Base-by-base conservation (phyloP, 2,113 vertebrate species). In the Sakesphorus luctuosus region DNA sequence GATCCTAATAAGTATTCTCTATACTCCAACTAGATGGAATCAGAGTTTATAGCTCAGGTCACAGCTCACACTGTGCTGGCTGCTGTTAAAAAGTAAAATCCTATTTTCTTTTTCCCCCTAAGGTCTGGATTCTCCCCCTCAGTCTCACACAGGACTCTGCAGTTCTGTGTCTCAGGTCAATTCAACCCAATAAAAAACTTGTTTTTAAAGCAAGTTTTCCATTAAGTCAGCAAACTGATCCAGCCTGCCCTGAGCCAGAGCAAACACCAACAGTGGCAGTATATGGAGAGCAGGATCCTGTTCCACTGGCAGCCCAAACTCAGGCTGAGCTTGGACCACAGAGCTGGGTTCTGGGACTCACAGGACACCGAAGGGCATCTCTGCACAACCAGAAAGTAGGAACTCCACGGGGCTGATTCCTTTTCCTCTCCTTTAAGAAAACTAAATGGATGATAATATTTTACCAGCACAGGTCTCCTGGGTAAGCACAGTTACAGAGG, bases 251-350 rank as follows among this genome's bases (percentile, higher is more conserved):
- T 20, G 40, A 74, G 46, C 1, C 86, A 63, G 91, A 89, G 89
- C 84, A 96, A 97, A 93, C 81, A 83, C 83, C 56, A 90, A 69
- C 65, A 67, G 50, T 38, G 80, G 68, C 29, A 92, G 87, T 87
- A 93, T 89, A 72, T 5, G 50, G 87, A 91, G 52, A 78, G 23
- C 9, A 53, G 55, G 68, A 87, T 84, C 91, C 36, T 8, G 0
- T 89, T 93, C 72, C 92, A 44, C 2, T 29, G 59, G 67, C 85
- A 87, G 71, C 52, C 71, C 58, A 84, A 79, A 76, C 63, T 62
- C 4, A 15, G 53, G 2, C 79, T 90, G 75, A 94, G 77, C 55
- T 66, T n/a, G 10, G 17, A 71, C 91, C 61, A 19, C 46, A 78
- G 55, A 89, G 68, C 92, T 78, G 68, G 24, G 58, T 26, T 50